Evolutionary conservation across 1,140 invertebrate species (phyloP).

Genomic region (Trichonephila inaurata): DNA sequence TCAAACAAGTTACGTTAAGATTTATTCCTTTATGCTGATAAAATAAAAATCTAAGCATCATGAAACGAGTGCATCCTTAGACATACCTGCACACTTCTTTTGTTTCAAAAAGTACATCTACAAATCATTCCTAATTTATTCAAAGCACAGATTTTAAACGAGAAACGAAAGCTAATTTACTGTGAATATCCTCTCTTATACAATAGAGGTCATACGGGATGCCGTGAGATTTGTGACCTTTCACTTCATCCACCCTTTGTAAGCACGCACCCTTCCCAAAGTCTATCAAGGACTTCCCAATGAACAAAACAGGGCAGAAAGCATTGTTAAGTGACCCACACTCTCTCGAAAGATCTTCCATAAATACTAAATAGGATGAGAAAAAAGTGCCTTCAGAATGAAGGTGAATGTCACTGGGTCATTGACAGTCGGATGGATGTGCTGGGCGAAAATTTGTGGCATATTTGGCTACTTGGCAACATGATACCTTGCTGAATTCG

Average conservation of each 20-base stretch:
- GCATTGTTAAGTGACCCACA: background rate
- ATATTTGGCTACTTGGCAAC: conserved; percentile 9
- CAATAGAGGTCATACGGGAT: background rate
- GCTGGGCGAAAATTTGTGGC: background rate
- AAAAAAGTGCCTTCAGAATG: background rate
- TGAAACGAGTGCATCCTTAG: background rate
- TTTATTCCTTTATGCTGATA: too few species aligned
- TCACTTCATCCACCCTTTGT: background rate
- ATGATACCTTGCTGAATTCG: background rate
- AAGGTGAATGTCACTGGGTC: conserved; percentile 66
- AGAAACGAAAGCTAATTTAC: background rate
- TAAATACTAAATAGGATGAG: background rate
- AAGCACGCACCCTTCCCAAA: background rate
- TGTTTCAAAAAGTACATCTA: background rate
- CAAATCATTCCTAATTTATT: background rate
- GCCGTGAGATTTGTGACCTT: background rate
- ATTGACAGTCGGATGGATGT: conserved; percentile 42
- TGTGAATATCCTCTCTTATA: background rate
- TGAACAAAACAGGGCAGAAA: conserved; percentile 8
- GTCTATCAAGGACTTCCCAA: background rate
- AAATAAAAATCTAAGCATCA: too few species aligned
- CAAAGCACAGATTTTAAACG: background rate
- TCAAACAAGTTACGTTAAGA: too few species aligned
- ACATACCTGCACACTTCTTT: background rate
- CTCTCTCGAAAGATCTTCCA: background rate